A percentile compares a stretch with the other conserved stretches of the same genome.
Conservation (phyloP, 2,797 vertebrate species). For the Falco berigora region DNA sequence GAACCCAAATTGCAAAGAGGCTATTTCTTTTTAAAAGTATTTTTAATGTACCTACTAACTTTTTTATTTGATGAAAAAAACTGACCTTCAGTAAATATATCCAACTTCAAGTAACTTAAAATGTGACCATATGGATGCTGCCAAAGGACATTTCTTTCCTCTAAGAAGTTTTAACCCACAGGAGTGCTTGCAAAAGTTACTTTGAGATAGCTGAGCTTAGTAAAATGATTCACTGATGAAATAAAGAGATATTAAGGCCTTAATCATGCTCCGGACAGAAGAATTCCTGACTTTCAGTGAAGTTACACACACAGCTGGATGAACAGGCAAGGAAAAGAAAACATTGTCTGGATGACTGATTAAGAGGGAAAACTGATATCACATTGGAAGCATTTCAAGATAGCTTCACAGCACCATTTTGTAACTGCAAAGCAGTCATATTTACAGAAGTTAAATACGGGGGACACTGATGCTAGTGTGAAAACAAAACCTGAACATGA, state of each 20-base stretch:
- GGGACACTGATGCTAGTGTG: neutral
- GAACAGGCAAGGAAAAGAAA: conserved; percentile 17
- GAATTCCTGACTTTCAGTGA: conserved; percentile 35
- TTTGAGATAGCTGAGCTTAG: neutral
- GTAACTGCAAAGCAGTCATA: neutral
- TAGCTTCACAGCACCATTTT: neutral
- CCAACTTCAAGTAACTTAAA: neutral
- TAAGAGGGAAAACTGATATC: neutral
- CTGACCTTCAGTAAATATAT: neutral
- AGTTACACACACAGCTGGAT: neutral
- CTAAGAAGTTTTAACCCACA: neutral
- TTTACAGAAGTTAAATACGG: neutral
- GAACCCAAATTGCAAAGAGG: neutral
- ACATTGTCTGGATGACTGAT: neutral
- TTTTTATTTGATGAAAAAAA: neutral
- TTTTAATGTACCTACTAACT: neutral
- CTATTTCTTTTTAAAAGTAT: neutral
- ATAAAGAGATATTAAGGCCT: neutral
- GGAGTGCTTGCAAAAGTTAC: neutral
- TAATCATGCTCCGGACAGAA: neutral
- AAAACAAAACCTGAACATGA: neutral
- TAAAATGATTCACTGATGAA: neutral
- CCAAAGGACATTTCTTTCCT: neutral
- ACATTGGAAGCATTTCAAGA: neutral
- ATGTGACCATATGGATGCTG: neutral